phyloP scores from a whole-genome alignment of 2,888 invertebrate species.

The Tiliacea citrago region DNA sequence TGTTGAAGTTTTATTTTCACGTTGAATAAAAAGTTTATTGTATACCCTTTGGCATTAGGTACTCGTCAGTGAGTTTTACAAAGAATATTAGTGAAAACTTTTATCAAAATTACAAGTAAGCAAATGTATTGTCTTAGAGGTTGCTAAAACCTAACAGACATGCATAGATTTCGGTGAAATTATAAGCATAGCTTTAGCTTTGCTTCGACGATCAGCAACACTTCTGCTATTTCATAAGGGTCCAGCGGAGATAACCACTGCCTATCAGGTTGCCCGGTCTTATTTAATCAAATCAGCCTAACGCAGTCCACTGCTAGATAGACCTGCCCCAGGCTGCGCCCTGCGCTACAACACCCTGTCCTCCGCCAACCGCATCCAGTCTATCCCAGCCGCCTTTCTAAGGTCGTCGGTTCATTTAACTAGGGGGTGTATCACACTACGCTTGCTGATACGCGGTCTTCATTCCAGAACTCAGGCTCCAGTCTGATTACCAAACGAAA shows the following conservation, averaged over 20 bases:
- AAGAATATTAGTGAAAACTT: neutral
- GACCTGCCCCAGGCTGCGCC: too few species aligned
- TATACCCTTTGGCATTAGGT: neutral
- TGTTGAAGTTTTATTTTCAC: constrained; percentile 22
- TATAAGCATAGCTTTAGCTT: neutral
- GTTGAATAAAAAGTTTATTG: neutral
- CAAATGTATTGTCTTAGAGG: neutral
- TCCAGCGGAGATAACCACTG: neutral
- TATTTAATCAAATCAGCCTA: too few species aligned
- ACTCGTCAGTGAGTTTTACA: neutral
- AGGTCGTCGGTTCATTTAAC: too few species aligned
- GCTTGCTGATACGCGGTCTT: too few species aligned
- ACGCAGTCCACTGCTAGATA: too few species aligned
- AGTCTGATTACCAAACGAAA: neutral
- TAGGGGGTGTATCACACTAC: too few species aligned
- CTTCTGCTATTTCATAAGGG: neutral
- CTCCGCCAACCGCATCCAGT: too few species aligned
- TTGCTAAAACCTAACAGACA: neutral
- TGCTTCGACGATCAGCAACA: neutral
- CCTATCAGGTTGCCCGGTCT: too few species aligned
- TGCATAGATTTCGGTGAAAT: neutral
- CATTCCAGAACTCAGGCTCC: too few species aligned
- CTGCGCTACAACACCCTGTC: too few species aligned
- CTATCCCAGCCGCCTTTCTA: too few species aligned
- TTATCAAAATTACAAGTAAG: neutral